A percentile compares a stretch with the other conserved stretches of the same genome.
These are phyloP conservation scores for Zosterops japonicus DNA, from an alignment of 2,113 vertebrate genomes.

Conservation along the genomic window DNA sequence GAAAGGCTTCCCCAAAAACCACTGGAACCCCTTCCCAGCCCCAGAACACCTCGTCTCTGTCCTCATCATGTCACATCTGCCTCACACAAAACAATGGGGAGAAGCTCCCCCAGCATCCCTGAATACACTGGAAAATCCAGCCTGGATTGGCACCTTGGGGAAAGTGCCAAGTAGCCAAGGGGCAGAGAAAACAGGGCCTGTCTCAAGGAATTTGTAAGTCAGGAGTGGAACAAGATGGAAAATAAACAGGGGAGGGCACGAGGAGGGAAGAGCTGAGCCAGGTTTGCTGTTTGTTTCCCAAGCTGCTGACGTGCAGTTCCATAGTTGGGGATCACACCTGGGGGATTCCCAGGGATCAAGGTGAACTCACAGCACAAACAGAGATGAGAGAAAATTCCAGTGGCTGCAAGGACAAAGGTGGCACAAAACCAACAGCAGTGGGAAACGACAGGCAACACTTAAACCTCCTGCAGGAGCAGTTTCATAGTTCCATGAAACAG, in stretches of 20 bases:
- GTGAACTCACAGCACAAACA: not conserved
- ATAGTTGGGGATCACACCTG: fast-evolving
- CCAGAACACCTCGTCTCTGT: not conserved
- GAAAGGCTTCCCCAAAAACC: not conserved
- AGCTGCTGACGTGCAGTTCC: fast-evolving
- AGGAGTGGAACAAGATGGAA: not conserved
- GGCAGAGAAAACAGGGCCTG: not conserved
- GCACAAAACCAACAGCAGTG: not conserved
- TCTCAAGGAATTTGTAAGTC: not conserved
- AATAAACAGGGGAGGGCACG: fast-evolving
- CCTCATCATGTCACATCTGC: not conserved
- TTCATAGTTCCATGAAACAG: fast-evolving
- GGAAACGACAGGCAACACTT: fast-evolving
- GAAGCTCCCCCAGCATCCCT: not conserved
- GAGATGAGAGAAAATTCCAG: not conserved
- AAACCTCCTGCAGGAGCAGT: not conserved
- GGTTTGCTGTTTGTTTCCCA: not conserved
- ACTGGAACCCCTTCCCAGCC: not conserved
- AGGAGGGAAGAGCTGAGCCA: not conserved
- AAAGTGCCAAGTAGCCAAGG: not conserved
- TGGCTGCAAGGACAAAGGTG: fast-evolving
- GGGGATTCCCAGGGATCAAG: not conserved
- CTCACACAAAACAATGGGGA: not conserved
- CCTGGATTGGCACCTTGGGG: not conserved
- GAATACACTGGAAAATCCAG: not conserved